Evolutionary conservation across 2,113 vertebrate species (phyloP), one percentile per base, ranked within the genome.

Genomic region (Hipposideros armiger): DNA sequence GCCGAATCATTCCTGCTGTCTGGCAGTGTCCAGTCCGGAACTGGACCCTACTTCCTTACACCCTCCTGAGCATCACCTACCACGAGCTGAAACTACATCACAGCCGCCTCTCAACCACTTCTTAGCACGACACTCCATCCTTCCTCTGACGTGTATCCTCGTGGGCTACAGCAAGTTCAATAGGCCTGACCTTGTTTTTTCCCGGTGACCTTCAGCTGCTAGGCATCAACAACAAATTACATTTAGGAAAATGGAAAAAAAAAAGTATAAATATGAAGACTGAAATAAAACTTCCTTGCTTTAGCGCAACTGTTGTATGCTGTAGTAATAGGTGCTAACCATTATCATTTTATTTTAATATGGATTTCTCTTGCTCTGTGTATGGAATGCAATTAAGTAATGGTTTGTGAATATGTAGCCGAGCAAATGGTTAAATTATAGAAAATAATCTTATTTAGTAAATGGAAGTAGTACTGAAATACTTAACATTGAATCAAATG

Each of bases 231-330:
- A 74, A 13, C 20, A 90, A 70, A 62, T 30, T 42, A 45, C 19
- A 45, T 4, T 6, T 20, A 95, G n/a, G 4, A 84, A 74, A 28
- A 88, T 42, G 52, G 22, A 26, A 10, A 47, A 74, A 14, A 83
- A 91, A 64, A 93, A 50, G 91, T 19, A 17, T 47, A 80, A 94
- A 97, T 96, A 52, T 4, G 45, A 83, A 56, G 81, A 82, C 69
- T 70, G 45, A 87, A 86, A 36, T 15, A 1, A 85, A 58, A 97
- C 67, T 10, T 64, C 26, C 70, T 97, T 40, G 3, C 52, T 86
- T 66, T 70, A 84, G 50, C 47, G 19, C 45, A 92, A 70, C 45
- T 94, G 67, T 62, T 87, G 54, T 47, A 67, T 92, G 67, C 40
- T 66, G 13, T 70, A 87, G 69, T 0, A 0, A 73, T 15, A 58